Conservation (phyloP, 2,888 invertebrate genomes). For the Stenodera caucasica region DNA sequence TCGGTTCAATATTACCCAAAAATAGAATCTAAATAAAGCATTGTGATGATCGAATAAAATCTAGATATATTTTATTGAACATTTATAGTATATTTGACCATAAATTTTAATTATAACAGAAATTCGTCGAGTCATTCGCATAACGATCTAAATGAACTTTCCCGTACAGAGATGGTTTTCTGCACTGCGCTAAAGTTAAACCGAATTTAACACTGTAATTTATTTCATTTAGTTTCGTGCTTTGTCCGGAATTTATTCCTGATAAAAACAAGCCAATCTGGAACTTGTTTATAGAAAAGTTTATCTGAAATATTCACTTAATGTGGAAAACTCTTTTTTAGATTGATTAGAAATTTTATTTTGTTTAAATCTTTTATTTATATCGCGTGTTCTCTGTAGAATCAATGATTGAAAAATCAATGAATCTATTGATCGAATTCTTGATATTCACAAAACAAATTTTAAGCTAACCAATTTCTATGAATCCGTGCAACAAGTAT, state of each 20-base stretch:
- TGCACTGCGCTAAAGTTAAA: conserved; percentile 29
- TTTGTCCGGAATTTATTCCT: conserved; percentile 12
- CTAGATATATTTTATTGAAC: no score
- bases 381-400: background rate
- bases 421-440: background rate
- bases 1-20: conserved; percentile 5
- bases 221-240: conserved; percentile 28
- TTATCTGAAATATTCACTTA: no score
- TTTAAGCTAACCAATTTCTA: background rate
- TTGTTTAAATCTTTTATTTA: background rate
- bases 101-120: background rate
- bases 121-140: conserved; percentile 7
- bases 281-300: no score
- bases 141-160: conserved; percentile 26
- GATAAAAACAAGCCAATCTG: conserved; percentile 20
- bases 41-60: no score
- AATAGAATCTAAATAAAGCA: no score
- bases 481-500: background rate
- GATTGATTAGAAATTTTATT: no score
- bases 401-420: background rate
- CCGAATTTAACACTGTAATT: conserved; percentile 25
- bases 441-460: background rate
- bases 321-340: no score
- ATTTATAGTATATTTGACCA: no score
- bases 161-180: conserved; percentile 14